Base-by-base conservation (phyloP, 2,888 invertebrate species). In the Cephalotes varians region DNA sequence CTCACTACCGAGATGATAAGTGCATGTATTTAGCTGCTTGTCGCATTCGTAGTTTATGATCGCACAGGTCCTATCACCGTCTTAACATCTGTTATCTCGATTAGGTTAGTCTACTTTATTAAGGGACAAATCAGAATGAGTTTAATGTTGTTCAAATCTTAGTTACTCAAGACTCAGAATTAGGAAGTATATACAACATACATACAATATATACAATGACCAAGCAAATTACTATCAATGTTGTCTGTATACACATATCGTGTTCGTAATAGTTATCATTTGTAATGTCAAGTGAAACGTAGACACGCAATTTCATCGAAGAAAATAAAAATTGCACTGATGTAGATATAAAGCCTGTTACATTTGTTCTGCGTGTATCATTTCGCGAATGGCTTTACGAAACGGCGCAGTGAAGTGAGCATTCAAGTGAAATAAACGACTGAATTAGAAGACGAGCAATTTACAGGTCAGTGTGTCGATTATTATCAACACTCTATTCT, bases 241-340 rank as follows among this genome's bases (percentile, higher is more conserved):
- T 47, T 25, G 58, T 64, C 34, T n/a, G n/a, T n/a, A 40, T 37
- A 64, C 62, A n/a, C n/a, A n/a, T n/a, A n/a, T n/a, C n/a, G n/a
- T n/a, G n/a, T n/a, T 72, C 40, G 28, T 67, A 10, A 31, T 31
- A 49, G 64, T 82, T 54, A 54, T 81, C 77, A 64, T 76, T 47
- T 44, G 44, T 7, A 58, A 21, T 60, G 18, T 6, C 31, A 67
- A 56, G 58, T 72, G 31, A 58, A 28, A 62, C 31, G 18, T 18
- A 49, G 62, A 71, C 79, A 40, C 47, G 67, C 47, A 47, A 65
- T 15, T 81, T 71, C 49, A 49, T 49, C 69, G 64, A 40, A 67
- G 76, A 72, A 82, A 85, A 88, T 90, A 91, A 89, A 87, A 91
- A 90, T 85, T 83, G 69, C 37, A 40, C 12, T 1, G 40, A 40